These are phyloP conservation scores for Orchesella cincta DNA, from an alignment of 1,140 invertebrate genomes.

Conservation along the genomic window DNA sequence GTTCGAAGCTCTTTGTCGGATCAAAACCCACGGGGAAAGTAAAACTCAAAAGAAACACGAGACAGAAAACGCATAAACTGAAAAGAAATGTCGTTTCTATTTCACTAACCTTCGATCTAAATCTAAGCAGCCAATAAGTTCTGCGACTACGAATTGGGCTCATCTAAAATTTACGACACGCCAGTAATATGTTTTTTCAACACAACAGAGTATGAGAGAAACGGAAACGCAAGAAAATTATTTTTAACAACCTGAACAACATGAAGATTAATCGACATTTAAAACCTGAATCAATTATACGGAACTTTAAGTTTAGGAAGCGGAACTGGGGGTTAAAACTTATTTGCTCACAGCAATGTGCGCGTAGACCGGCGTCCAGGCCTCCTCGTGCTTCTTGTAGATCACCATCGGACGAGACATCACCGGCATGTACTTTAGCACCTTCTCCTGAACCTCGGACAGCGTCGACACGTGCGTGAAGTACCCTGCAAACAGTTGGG, in stretches of 20 bases:
- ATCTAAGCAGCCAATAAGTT: slow-evolving; percentile 34
- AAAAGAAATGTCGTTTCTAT: neutral
- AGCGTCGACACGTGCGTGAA: slow-evolving; percentile 90
- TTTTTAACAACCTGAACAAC: too few relatives aligned
- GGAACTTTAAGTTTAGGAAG: too few relatives aligned
- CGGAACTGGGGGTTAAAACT: too few relatives aligned
- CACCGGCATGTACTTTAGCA: slow-evolving; percentile 86
- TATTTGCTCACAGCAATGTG: slow-evolving; percentile 83
- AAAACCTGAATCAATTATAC: too few relatives aligned
- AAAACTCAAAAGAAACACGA: slow-evolving; percentile 28
- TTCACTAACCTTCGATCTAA: slow-evolving; percentile 24
- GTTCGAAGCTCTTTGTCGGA: too few relatives aligned
- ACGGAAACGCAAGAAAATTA: slow-evolving; percentile 6
- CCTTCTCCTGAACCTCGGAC: slow-evolving; percentile 91
- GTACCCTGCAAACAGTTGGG: slow-evolving; percentile 66
- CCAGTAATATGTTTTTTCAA: slow-evolving; percentile 44
- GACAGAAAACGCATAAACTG: neutral
- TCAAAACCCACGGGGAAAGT: too few relatives aligned
- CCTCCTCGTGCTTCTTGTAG: slow-evolving; percentile 73
- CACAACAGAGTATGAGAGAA: slow-evolving; percentile 52
- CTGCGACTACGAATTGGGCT: slow-evolving; percentile 33
- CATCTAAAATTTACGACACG: slow-evolving; percentile 23
- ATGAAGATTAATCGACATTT: too few relatives aligned
- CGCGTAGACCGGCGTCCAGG: slow-evolving; percentile 91
- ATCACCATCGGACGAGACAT: slow-evolving; percentile 81